Conservation (phyloP, 2,113 vertebrate species). For the Lampris megalopsis region DNA sequence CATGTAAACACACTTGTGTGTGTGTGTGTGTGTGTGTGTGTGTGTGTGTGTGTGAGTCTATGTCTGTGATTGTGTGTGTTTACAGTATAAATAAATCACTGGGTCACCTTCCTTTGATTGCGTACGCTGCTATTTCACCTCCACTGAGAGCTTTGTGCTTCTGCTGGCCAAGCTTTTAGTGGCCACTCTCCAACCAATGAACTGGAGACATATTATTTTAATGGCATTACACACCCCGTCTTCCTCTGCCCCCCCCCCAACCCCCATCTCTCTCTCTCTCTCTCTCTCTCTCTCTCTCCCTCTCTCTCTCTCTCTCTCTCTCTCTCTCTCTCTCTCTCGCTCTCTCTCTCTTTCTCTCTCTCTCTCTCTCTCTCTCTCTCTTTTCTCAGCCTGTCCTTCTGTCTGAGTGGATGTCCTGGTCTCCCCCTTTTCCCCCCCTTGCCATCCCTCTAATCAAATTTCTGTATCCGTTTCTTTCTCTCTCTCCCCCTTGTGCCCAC, state of each 20-base stretch:
- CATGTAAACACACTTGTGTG: background rate
- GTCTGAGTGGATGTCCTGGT: no score
- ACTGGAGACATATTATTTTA: slow-evolving; percentile 38
- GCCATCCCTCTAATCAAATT: no score
- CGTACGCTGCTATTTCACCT: background rate
- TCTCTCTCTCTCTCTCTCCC: background rate
- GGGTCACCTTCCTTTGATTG: slow-evolving; percentile 15
- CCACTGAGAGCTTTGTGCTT: background rate
- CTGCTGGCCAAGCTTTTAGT: slow-evolving; percentile 4
- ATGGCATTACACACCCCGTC: background rate
- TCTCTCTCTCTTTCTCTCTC: slow-evolving; percentile 4
- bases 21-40: background rate
- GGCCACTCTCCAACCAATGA: background rate
- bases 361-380: background rate
- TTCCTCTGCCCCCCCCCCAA: background rate
- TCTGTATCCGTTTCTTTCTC: rapidly evolving
- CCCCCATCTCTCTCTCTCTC: background rate
- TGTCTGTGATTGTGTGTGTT: background rate
- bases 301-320: background rate
- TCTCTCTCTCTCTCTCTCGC: background rate
- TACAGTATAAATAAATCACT: slow-evolving; percentile 12
- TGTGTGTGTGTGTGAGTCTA: background rate
- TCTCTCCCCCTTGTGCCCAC: background rate
- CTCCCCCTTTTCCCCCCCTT: no score
- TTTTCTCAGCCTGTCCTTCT: background rate